Evolutionary conservation across 2,888 invertebrate species (phyloP).

Genomic region (Prenolepis imparis): DNA sequence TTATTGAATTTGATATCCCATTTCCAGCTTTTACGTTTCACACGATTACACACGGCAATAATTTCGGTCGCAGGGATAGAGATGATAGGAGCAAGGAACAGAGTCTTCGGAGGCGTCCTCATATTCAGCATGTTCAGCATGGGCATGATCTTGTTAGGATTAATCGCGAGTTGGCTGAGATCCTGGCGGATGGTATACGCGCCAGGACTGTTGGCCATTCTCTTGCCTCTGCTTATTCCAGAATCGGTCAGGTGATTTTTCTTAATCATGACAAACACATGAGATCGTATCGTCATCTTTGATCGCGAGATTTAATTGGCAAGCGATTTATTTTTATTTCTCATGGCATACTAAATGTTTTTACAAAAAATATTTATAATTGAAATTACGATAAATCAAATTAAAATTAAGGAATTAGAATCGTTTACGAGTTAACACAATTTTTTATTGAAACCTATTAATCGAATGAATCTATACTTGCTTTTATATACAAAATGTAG

Average conservation of each 20-base stretch:
- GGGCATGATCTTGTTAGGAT: conserved; percentile 90
- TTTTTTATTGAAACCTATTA: not conserved
- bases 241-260: conserved; percentile 88
- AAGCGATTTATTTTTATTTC: conserved; percentile 5
- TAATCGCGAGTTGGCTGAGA: conserved; percentile 89
- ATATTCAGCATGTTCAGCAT: conserved; percentile 91
- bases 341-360: not conserved
- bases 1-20: too few species aligned
- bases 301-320: conserved; percentile 13
- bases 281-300: not conserved
- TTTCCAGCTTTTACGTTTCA: not conserved
- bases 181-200: conserved; percentile 91
- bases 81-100: conserved; percentile 91
- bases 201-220: conserved; percentile 90
- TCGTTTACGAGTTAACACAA: not conserved
- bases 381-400: too few species aligned
- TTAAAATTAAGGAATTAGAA: too few species aligned
- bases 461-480: not conserved
- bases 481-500: too few species aligned
- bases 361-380: too few species aligned
- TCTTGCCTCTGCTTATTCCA: conserved; percentile 90
- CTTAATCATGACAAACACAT: conserved; percentile 13
- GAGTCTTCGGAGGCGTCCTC: conserved; percentile 91
- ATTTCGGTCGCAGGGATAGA: conserved; percentile 89
- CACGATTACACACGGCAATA: not conserved